A percentile compares a stretch with the other conserved stretches of the same genome.
Conservation (phyloP, 2,888 invertebrate genomes). For the Anagyrus pseudococci region DNA sequence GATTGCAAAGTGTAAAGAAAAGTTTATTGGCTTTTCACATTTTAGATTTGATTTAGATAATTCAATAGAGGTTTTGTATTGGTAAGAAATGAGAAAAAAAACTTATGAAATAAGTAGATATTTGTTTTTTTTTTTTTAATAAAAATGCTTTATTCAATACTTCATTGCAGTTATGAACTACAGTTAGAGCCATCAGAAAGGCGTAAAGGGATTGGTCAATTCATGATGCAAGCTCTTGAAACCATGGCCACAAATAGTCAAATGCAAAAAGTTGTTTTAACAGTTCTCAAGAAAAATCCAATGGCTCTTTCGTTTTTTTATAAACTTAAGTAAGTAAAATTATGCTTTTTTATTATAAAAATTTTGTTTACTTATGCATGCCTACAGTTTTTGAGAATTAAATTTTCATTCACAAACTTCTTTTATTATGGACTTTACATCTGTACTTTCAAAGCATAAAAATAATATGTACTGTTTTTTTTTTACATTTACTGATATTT, state of each 20-base stretch:
- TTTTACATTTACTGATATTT: background rate
- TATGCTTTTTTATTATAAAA: background rate
- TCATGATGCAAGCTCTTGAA: constrained; percentile 81
- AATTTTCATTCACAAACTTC: too few relatives aligned
- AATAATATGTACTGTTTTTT: background rate
- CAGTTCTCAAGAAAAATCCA: constrained; percentile 81
- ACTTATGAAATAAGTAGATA: background rate
- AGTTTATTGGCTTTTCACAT: constrained; percentile 74
- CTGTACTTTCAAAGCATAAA: background rate
- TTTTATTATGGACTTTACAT: background rate
- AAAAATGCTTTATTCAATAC: constrained; percentile 43
- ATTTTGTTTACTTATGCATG: too few relatives aligned
- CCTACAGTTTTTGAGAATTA: too few relatives aligned
- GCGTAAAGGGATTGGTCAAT: constrained; percentile 83
- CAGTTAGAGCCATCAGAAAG: constrained; percentile 77
- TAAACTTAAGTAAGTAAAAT: constrained; percentile 71
- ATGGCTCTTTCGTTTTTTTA: constrained; percentile 77
- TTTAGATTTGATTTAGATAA: constrained; percentile 79
- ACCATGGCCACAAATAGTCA: constrained; percentile 74
- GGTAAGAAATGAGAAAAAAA: constrained; percentile 60
- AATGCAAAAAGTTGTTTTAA: constrained; percentile 83
- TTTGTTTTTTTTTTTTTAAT: constrained; percentile 8
- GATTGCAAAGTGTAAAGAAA: constrained; percentile 62
- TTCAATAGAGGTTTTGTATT: constrained; percentile 73
- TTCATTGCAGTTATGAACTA: constrained; percentile 84